A percentile compares a stretch with the other conserved stretches of the same genome.
phyloP scores from a whole-genome alignment of 2,113 vertebrate species.

The Pseudorasbora parva region DNA sequence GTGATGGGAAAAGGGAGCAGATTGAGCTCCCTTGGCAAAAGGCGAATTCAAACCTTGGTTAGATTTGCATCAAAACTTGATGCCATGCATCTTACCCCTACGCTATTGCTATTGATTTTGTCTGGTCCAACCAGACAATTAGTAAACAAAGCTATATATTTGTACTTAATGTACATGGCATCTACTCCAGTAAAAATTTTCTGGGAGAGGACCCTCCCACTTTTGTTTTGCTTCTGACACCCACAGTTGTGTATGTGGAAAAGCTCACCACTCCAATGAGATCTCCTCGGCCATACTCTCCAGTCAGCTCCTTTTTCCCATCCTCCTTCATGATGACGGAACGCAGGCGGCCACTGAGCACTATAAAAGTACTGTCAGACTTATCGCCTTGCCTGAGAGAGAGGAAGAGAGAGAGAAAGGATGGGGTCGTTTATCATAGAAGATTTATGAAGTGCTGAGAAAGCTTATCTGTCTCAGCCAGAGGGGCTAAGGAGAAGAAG shows the following conservation, averaged over 20 bases:
- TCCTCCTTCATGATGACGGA: conserved; percentile 91
- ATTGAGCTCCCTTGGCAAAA: too few species aligned
- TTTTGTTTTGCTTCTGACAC: too few species aligned
- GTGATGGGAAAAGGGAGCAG: too few species aligned
- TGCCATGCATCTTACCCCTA: too few species aligned
- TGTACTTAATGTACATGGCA: too few species aligned
- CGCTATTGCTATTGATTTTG: too few species aligned
- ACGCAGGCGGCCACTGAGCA: conserved; percentile 90
- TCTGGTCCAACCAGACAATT: too few species aligned
- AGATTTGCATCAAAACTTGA: too few species aligned
- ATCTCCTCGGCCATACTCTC: conserved; percentile 93
- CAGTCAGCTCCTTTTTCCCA: conserved; percentile 90
- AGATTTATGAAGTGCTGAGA: conserved; percentile 37
- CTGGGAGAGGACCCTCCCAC: too few species aligned
- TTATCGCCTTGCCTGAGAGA: conserved; percentile 87
- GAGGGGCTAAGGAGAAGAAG: conserved; percentile 1
- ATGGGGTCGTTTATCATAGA: conserved; percentile 8
- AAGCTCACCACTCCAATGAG: conserved; percentile 91
- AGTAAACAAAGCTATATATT: too few species aligned
- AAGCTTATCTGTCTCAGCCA: neutral
- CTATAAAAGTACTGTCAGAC: conserved; percentile 93
- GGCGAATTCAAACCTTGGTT: too few species aligned
- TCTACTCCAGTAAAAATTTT: too few species aligned
- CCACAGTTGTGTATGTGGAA: neutral
- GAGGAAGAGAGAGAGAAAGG: conserved; percentile 10